Evolutionary conservation across 2,888 invertebrate species (phyloP).

Genomic region (Zaprionus obscuricornis): DNA sequence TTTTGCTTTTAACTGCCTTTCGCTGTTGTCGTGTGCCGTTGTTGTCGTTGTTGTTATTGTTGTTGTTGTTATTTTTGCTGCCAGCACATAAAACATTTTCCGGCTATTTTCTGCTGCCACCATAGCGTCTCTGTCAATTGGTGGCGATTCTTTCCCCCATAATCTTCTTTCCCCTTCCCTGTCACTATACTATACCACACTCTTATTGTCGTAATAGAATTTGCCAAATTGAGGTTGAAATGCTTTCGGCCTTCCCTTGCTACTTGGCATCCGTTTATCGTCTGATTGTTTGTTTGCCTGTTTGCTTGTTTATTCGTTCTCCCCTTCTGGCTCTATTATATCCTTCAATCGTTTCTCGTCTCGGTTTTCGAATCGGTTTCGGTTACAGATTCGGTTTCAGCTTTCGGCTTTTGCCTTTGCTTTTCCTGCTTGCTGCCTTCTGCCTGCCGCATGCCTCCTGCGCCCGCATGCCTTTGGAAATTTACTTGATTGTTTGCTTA

Average conservation of each 20-base stretch:
- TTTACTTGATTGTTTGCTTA: conserved; percentile 70
- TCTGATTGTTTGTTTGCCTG: conserved; percentile 75
- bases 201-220: conserved; percentile 81
- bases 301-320: conserved; percentile 42
- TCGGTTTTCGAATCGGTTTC: conserved; percentile 27
- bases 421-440: too few relatives aligned
- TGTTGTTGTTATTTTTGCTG: conserved; percentile 26
- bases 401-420: conserved; percentile 17
- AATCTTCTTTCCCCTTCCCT: conserved; percentile 28
- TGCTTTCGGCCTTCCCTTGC: conserved; percentile 56
- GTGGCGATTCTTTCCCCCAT: conserved; percentile 20
- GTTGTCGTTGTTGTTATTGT: conserved; percentile 1
- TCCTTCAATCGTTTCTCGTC: conserved; percentile 22
- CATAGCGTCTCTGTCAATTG: conserved; percentile 28
- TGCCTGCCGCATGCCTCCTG: too few relatives aligned
- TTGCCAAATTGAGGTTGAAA: conserved; percentile 83
- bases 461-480: conserved; percentile 34
- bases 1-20: conserved; percentile 74
- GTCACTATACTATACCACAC: too few relatives aligned
- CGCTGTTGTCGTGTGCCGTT: conserved; percentile 15
- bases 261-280: conserved; percentile 76
- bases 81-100: conserved; percentile 75
- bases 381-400: conserved; percentile 6
- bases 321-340: background rate
- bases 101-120: conserved; percentile 61